Base-by-base conservation (phyloP, 2,888 invertebrate genomes). In the Fragum fragum region DNA sequence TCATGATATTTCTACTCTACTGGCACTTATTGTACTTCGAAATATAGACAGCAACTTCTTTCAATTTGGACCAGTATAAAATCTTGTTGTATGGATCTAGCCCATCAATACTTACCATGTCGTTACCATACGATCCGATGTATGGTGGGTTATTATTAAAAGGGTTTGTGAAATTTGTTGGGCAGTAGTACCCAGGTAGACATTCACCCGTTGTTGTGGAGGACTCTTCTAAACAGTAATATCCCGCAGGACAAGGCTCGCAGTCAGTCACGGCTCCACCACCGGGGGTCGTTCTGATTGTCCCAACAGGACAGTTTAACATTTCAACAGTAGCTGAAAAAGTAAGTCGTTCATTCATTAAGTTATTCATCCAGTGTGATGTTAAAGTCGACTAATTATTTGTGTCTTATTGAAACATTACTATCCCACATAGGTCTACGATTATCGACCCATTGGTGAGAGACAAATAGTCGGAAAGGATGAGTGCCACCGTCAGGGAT, bases 221-320 rank as follows among this genome's bases (percentile, higher is more conserved):
- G 2, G 89, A 89, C 16, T 91, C 93, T 63, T 92, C 93, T 53
- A 89, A 79, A 82, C 94, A 94, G 87, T 92, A 94, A 68, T 83
- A 90, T 0, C 94, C 94, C 7, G 93, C 91, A 9, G 87, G 83
- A 87, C 94, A 94, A 0, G 93, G 91, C 14, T 76, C 88, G 86
- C 94, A 94, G 81, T 93, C 91, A 0, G 87, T 87, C 18, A 90
- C 86, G n/a, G 79, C 87, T 2, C 78, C 87, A 1, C 88, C 92
- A 6, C 89, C 89, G 1, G 86, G 88, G 14, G 89, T 90, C 26
- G 89, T 88, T 21, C 91, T 86, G 26, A 92, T 89, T 0, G 94
- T 93, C 28, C 94, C 94, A 14, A 93, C 92, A 0, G 93, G 93
- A 79, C 94, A 94, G 52, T 90, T 89, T 11, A 93, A 71, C 88